Evolutionary conservation across 2,797 vertebrate genomes (phyloP).

Genomic region (Ammospiza maritima): DNA sequence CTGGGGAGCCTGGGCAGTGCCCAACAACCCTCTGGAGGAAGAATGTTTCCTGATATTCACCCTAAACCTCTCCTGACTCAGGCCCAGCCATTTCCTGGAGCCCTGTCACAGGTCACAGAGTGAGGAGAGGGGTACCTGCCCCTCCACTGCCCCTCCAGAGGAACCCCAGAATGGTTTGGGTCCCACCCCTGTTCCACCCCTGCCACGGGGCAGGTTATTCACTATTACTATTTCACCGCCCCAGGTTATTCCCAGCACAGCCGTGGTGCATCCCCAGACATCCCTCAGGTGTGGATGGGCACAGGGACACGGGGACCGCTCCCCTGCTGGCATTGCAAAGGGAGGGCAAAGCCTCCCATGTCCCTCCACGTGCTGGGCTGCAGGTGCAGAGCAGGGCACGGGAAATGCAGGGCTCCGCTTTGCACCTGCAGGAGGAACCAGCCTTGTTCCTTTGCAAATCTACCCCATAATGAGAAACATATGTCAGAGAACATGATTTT

Average conservation of each 20-base stretch:
- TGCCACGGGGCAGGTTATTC: background rate
- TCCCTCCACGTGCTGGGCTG: background rate
- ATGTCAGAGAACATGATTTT: constrained; percentile 54
- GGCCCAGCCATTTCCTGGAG: background rate
- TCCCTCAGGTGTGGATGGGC: accelerated
- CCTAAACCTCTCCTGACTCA: background rate
- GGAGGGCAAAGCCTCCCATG: accelerated
- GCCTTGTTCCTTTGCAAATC: background rate
- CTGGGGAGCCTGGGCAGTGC: accelerated
- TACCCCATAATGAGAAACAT: constrained; percentile 60
- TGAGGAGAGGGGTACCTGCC: background rate
- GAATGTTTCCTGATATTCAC: background rate
- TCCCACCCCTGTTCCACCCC: background rate
- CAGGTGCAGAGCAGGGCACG: background rate
- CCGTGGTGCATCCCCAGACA: accelerated
- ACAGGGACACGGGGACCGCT: accelerated
- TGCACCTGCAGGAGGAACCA: constrained; percentile 30
- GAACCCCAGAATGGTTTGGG: background rate
- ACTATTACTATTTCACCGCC: accelerated
- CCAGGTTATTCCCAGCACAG: background rate
- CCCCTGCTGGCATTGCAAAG: accelerated
- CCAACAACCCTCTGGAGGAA: background rate
- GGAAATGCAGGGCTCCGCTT: background rate
- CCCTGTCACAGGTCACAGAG: accelerated
- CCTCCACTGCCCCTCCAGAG: background rate